phyloP scores from a whole-genome alignment of 2,797 vertebrate genomes.

The Mus minutoides region DNA sequence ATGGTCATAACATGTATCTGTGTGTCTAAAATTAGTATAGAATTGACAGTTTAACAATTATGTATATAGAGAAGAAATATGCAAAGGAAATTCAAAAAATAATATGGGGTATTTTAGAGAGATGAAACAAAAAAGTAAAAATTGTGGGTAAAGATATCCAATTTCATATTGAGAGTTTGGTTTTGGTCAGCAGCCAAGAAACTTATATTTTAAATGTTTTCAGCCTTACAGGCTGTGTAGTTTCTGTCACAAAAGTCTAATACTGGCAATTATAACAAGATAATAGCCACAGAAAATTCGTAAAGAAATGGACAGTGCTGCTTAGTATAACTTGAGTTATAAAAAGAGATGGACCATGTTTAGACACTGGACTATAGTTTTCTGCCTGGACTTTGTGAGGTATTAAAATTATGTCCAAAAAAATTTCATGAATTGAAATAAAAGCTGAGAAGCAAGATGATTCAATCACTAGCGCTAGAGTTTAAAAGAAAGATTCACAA shows the following conservation, averaged over 20 bases:
- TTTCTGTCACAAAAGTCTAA: background rate
- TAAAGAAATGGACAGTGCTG: background rate
- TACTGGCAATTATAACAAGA: background rate
- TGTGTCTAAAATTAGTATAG: conserved; percentile 5
- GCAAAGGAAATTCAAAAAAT: background rate
- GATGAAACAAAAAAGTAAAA: background rate
- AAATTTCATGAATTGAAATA: background rate
- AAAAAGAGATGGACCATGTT: background rate
- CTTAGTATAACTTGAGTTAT: background rate
- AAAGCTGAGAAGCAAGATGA: background rate
- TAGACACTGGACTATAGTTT: background rate
- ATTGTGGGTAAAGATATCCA: background rate
- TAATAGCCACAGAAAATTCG: background rate
- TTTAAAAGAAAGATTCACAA: background rate
- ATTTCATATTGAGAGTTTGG: background rate
- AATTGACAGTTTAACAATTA: background rate
- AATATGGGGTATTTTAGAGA: background rate
- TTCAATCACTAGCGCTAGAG: background rate
- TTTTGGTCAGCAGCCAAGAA: background rate
- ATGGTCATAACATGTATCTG: background rate
- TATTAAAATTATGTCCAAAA: background rate
- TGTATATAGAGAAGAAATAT: background rate
- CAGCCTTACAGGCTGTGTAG: background rate
- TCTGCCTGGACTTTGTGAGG: background rate
- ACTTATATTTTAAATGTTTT: background rate